These are phyloP conservation scores for Nylanderia fulva DNA, from an alignment of 1,140 invertebrate genomes.

Conservation along the genomic window DNA sequence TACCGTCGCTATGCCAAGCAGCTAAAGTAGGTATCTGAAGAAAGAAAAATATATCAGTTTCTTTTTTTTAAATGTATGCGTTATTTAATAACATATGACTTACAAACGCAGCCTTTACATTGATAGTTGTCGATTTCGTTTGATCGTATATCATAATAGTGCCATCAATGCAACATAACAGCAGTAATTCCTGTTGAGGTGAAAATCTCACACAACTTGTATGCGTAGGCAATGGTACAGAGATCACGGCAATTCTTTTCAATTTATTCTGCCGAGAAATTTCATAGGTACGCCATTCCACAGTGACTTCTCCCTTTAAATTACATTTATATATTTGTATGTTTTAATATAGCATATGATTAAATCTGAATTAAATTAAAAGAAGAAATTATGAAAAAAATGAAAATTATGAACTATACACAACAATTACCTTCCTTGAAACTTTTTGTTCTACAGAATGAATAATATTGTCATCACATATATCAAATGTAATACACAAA, in stretches of 20 bases:
- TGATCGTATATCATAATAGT: conserved; percentile 91
- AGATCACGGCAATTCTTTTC: conserved; percentile 89
- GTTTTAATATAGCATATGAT: not conserved
- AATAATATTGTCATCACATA: conserved; percentile 89
- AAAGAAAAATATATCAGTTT: conserved; percentile 3
- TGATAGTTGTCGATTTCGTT: conserved; percentile 88
- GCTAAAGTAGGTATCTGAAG: conserved; percentile 89
- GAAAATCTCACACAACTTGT: conserved; percentile 89
- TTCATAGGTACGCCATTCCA: conserved; percentile 91
- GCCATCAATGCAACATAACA: conserved; percentile 92
- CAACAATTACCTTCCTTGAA: conserved; percentile 87
- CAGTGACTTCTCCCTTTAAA: conserved; percentile 89
- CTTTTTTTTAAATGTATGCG: conserved; percentile 18
- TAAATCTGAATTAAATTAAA: conserved; percentile 12
- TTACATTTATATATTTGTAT: conserved; percentile 17
- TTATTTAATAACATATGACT: conserved; percentile 72
- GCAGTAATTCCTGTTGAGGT: conserved; percentile 90
- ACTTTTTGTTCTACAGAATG: conserved; percentile 92
- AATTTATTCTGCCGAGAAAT: conserved; percentile 89
- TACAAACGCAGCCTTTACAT: conserved; percentile 89
- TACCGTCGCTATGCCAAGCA: conserved; percentile 91
- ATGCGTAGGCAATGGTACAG: conserved; percentile 90
- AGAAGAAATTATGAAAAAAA: no score
- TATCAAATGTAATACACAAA: conserved; percentile 89
- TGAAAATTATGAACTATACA: not conserved